Base-by-base conservation (phyloP, 2,888 invertebrate species). In the Callosobruchus maculatus region DNA sequence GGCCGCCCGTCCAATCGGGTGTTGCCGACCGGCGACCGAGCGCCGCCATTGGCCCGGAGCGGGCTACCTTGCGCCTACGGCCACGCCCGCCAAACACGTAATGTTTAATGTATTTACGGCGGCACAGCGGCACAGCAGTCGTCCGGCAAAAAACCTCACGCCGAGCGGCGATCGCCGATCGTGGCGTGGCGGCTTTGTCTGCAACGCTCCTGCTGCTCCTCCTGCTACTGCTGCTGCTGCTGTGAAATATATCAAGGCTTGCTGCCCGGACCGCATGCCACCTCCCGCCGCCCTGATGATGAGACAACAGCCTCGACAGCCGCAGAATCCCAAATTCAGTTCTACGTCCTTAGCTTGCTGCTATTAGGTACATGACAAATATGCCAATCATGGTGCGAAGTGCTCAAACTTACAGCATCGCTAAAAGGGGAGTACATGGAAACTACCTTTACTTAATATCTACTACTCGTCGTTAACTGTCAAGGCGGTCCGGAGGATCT, bases 41-140 rank as follows among this genome's bases (percentile, higher is more conserved):
- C 0, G 21, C 75, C 74, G 49, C 77, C 49, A 83, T 83, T 83
- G 82, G 83, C 71, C 76, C 78, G 69, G 67, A 70, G 76, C 72
- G 74, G 76, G 77, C 84, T 85, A 70, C 71, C 71, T 30, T 71
- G 20, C 21, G 71, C 67, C 67, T 13, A 82, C 80, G 78, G 80
- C 74, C 78, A 75, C 75, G 77, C 83, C 77, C 82, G 74, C 80
- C 78, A 78, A 81, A 83, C 81, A 83, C 82, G 84, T 84, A 81
- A 86, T 85, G 85, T 86, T 84, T 86, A 86, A 86, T 86, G 85
- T 83, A 86, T 85, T 83, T 84, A 82, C 81, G 21, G 49, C 49
- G 13, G 49, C 49, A 18, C 49, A 49, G 49, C 49, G 13, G 49
- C 18, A n/a, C 49, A 18, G 49, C 49, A 7, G 26, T 26, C 26